A percentile compares a stretch with the other conserved stretches of the same genome.
Evolutionary conservation across 2,113 vertebrate species (phyloP).

Genomic region (human (Homo sapiens)): GRCh38 chr5:63612501-63613000

Average conservation of each 20-base stretch:
- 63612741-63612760: neutral
- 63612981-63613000: neutral
- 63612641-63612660: neutral
- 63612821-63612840: neutral
- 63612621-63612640: neutral
- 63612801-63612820: neutral
- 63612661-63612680: neutral
- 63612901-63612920: neutral
- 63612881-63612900: neutral
- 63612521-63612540: neutral
- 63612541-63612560: neutral
- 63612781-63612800: neutral
- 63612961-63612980: neutral
- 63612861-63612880: neutral
- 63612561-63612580: neutral
- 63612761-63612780: neutral
- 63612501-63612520: neutral
- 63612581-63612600: neutral
- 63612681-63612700: neutral
- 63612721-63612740: neutral
- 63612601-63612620: neutral
- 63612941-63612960: neutral
- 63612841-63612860: neutral
- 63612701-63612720: neutral
- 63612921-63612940: neutral